phyloP scores from a whole-genome alignment of 2,888 invertebrate genomes.

The Lepidonotus clava region DNA sequence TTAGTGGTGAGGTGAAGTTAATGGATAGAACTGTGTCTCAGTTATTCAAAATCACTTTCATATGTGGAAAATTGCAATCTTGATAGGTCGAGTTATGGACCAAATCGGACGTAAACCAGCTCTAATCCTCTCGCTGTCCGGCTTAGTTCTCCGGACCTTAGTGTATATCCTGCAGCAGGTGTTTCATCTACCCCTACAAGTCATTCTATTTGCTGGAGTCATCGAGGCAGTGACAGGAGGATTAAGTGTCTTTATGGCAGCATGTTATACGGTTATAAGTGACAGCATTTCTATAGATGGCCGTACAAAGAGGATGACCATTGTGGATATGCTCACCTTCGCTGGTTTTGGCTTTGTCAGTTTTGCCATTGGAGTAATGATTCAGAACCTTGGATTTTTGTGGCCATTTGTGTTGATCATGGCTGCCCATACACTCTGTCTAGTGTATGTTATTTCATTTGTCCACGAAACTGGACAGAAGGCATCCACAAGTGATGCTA shows the following conservation, averaged over 20 bases:
- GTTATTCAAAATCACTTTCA: too few relatives aligned
- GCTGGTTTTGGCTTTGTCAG: background rate
- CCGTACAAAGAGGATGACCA: background rate
- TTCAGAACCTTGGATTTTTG: background rate
- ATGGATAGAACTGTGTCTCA: too few relatives aligned
- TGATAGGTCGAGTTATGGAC: background rate
- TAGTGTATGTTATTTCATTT: background rate
- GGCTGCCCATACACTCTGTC: background rate
- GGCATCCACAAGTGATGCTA: background rate
- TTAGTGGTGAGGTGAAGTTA: too few relatives aligned
- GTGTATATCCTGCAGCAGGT: background rate
- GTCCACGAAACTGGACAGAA: background rate
- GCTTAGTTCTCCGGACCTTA: background rate
- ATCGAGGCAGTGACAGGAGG: background rate
- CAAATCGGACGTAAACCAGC: background rate
- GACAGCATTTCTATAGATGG: background rate
- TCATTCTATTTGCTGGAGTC: background rate
- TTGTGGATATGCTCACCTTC: background rate
- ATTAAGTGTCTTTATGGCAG: background rate
- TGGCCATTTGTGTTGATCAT: background rate
- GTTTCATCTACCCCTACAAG: background rate
- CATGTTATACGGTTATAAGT: background rate
- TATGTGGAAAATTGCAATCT: too few relatives aligned
- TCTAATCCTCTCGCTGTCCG: background rate
- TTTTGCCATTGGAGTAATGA: background rate